Evolutionary conservation across 2,888 invertebrate genomes (phyloP).

Genomic region (Cyrtodaria siliqua): DNA sequence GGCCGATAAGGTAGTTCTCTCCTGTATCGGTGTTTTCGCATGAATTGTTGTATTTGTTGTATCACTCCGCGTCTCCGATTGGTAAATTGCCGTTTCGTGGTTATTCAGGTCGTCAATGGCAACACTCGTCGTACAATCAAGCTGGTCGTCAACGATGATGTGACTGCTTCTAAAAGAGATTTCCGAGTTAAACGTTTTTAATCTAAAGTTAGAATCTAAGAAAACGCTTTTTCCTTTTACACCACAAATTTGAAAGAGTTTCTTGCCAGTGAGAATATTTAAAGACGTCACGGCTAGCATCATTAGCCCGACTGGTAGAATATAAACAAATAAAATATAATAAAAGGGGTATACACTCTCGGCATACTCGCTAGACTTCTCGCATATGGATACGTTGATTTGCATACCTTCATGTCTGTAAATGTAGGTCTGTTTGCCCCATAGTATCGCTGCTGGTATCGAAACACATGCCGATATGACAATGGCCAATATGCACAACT

Average conservation of each 20-base stretch:
- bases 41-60: too few relatives aligned
- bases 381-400: conserved; percentile 44
- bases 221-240: too few relatives aligned
- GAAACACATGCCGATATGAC: conserved; percentile 19
- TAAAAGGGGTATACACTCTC: conserved; percentile 19
- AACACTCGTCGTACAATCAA: too few relatives aligned
- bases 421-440: conserved; percentile 36
- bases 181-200: too few relatives aligned
- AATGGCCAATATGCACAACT: conserved; percentile 14
- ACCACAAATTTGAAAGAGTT: conserved; percentile 12
- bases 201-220: too few relatives aligned
- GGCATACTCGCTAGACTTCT: conserved; percentile 22
- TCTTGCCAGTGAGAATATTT: conserved; percentile 26
- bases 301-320: conserved; percentile 30
- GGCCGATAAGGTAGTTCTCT: too few relatives aligned
- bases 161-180: too few relatives aligned
- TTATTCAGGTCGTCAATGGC: too few relatives aligned
- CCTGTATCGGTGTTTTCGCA: too few relatives aligned
- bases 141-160: too few relatives aligned
- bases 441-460: conserved; percentile 27
- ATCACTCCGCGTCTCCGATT: too few relatives aligned
- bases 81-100: too few relatives aligned
- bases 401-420: conserved; percentile 1
- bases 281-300: conserved; percentile 5
- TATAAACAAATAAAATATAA: conserved; percentile 25